Base-by-base conservation (phyloP, 2,113 vertebrate species). In the Onychorhynchus coronatus region DNA sequence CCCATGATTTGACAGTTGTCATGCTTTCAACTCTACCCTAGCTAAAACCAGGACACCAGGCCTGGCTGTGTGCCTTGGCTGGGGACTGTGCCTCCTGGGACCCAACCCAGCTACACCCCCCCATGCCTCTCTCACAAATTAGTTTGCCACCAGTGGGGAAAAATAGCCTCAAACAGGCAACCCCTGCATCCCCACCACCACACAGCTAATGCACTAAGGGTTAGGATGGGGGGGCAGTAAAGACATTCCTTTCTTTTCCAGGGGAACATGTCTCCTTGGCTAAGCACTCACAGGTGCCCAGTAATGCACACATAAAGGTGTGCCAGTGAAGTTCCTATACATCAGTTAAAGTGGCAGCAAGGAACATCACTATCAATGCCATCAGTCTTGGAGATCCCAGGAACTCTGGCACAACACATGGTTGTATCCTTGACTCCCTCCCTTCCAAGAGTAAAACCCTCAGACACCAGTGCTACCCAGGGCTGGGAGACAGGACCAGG, bases 271-370 rank as follows among this genome's bases (percentile, higher is more conserved):
- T 1, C 12, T 33, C 20, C 22, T 59, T 61, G 67, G 35, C 22
- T 61, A n/a, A 93, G 79, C 49, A 88, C 31, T n/a, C 37, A 46
- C 2, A 3, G 47, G 39, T 53, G 25, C 24, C 49, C 50, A 47
- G 53, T 44, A 55, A 44, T 8, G 28, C 49, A 68, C 33, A 70
- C 0, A 1, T 1, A 1, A 31, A 86, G 50, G 33, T 4, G 0
- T 53, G 35, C 21, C 65, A 87, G 35, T 7, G 1, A 55, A 46
- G 33, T 47, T 42, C 61, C 21, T 41, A 7, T 12, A 27, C 39
- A 42, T 50, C 5, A 2, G 46, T 31, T 50, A 47, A 37, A 88
- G 24, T 9, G 49, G 66, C 35, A 77, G 13, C 27, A 59, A 75
- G 42, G 30, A 78, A 67, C 55, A 71, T 5, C 25, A 71, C 33